A percentile compares a stretch with the other conserved stretches of the same genome.
phyloP scores from a whole-genome alignment of 1,140 invertebrate genomes.

The Eubasilissa regina region DNA sequence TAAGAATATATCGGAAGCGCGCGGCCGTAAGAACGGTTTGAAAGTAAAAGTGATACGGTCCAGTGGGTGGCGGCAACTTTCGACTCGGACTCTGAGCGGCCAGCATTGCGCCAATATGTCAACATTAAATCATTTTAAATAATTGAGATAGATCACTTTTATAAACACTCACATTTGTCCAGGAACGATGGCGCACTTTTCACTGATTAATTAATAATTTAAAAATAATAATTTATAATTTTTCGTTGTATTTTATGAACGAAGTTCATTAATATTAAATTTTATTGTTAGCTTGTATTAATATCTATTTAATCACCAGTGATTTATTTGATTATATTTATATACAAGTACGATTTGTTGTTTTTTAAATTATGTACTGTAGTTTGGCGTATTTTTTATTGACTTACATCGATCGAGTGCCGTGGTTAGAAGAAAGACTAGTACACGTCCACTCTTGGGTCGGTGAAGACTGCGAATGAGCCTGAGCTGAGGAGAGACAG shows the following conservation, averaged over 20 bases:
- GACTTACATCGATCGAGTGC: slow-evolving; percentile 33
- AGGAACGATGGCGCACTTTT: not conserved
- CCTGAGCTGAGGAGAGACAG: not conserved
- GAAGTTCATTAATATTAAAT: not conserved
- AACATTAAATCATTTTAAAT: slow-evolving; percentile 19
- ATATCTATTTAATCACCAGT: not conserved
- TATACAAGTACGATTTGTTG: no score
- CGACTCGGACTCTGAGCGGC: slow-evolving; percentile 43
- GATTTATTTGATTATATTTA: no score
- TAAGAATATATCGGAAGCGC: slow-evolving; percentile 41
- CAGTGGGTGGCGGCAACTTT: slow-evolving; percentile 55
- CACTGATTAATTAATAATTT: no score
- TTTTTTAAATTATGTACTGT: no score
- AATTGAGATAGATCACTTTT: slow-evolving; percentile 39
- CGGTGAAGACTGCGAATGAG: slow-evolving; percentile 42
- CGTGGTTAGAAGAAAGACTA: slow-evolving; percentile 6
- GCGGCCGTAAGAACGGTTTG: slow-evolving; percentile 25
- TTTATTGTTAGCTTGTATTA: not conserved
- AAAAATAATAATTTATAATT: no score
- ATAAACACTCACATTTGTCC: slow-evolving; percentile 48
- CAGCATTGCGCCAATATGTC: slow-evolving; percentile 3
- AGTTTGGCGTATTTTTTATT: not conserved
- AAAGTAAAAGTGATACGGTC: slow-evolving; percentile 59
- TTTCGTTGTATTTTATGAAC: no score
- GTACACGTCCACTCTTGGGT: slow-evolving; percentile 30